phyloP scores from a whole-genome alignment of 1,140 invertebrate species.

The Yoshiicerus persimilis region DNA sequence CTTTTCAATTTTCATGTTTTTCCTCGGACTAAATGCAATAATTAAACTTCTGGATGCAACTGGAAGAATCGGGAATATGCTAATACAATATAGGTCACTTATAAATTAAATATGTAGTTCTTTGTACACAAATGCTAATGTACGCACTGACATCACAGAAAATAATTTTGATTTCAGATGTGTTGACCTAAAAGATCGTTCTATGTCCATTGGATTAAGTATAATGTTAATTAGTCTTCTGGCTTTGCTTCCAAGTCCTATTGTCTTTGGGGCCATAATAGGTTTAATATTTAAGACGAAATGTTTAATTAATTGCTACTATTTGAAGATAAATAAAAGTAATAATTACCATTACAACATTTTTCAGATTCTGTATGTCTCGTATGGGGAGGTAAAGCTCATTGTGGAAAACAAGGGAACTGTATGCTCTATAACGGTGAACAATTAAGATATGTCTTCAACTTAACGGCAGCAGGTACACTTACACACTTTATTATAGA shows the following conservation, averaged over 20 bases:
- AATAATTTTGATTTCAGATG: conserved; percentile 47
- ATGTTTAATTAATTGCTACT: not conserved
- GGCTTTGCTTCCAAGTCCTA: conserved; percentile 43
- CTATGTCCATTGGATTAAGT: conserved; percentile 51
- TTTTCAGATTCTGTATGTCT: conserved; percentile 43
- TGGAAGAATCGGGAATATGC: conserved; percentile 51
- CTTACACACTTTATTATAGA: not conserved
- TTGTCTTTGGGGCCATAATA: conserved; percentile 46
- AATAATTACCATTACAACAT: not conserved
- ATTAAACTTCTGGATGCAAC: conserved; percentile 51
- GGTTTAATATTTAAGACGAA: not conserved
- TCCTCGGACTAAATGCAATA: conserved; percentile 49
- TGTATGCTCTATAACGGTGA: conserved; percentile 45
- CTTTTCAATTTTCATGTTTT: conserved; percentile 49
- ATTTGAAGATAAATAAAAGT: no score
- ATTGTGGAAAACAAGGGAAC: conserved; percentile 38
- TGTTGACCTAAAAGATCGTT: conserved; percentile 52
- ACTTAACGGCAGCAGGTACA: conserved; percentile 44
- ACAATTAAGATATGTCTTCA: conserved; percentile 44
- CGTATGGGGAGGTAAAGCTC: conserved; percentile 36
- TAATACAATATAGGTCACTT: conserved; percentile 53
- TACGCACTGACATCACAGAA: no score
- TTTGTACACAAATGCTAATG: not conserved
- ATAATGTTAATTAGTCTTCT: conserved; percentile 37
- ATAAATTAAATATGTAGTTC: no score